These are phyloP conservation scores for Cirrhinus molitorella DNA, from an alignment of 2,797 vertebrate genomes.

Conservation along the genomic window DNA sequence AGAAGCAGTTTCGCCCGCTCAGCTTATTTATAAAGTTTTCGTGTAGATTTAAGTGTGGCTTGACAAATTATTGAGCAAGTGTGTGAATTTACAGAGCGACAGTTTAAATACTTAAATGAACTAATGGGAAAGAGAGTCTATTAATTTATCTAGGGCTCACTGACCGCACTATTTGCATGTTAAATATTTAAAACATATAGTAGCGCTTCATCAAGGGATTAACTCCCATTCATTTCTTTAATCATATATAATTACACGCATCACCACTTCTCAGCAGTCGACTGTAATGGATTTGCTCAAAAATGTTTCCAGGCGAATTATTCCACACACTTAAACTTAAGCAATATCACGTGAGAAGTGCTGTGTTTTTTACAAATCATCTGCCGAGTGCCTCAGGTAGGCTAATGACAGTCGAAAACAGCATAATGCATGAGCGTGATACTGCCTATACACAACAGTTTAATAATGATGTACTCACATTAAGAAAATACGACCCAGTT, in stretches of 20 bases:
- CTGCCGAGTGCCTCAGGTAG: not conserved
- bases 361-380: not conserved
- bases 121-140: constrained; percentile 56
- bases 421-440: not conserved
- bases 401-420: not conserved
- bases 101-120: constrained; percentile 53
- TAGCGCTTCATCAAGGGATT: constrained; percentile 62
- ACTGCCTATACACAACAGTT: too few relatives aligned
- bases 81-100: constrained; percentile 9
- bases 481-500: too few relatives aligned
- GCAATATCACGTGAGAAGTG: not conserved
- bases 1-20: not conserved
- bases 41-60: not conserved
- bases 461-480: not conserved
- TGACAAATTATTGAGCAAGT: not conserved
- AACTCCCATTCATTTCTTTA: constrained; percentile 65
- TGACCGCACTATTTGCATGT: constrained; percentile 55
- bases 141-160: constrained; percentile 55
- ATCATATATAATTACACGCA: constrained; percentile 75
- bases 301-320: constrained; percentile 10
- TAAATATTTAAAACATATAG: constrained; percentile 54
- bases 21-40: constrained; percentile 12
- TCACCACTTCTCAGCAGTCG: constrained; percentile 63
- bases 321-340: not conserved
- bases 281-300: constrained; percentile 7